Base-by-base conservation (phyloP, 2,888 invertebrate species). In the Meteorus colon region DNA sequence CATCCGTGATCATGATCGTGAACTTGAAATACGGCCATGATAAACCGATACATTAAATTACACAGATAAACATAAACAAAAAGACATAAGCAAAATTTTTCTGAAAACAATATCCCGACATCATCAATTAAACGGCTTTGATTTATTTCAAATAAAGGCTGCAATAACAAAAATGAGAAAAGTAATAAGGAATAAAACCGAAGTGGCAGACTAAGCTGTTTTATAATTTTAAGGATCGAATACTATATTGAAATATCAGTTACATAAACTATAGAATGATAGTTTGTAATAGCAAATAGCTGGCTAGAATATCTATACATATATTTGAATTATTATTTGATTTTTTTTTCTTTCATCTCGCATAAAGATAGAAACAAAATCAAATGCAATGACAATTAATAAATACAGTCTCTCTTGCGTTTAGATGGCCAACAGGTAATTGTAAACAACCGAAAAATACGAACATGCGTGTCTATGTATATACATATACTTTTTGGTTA, bases 201-300 rank as follows among this genome's bases (percentile, higher is more conserved):
- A 55, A 55, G 55, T n/a, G 81, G 84, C 84, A 86, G 85, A 85
- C 85, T 83, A 85, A 85, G 84, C 84, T 85, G 85, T 87, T 86
- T 86, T 85, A 84, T 85, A 86, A 85, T 86, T 85, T 84, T 86
- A 86, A 84, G 85, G 24, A 84, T 81, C 84, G 82, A 84, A 82
- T 83, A 82, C 83, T 84, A 86, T 85, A 84, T 81, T 78, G 77
- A 79, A 84, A 85, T 86, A 86, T 86, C 84, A 84, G 84, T 85
- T 86, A 75, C 65, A 59, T 82, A 81, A 80, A 84, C 78, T 74
- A 77, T 79, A 84, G 84, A 84, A 70, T 82, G 81, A 82, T 87
- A 87, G 86, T 86, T 87, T 86, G 80, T 87, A 86, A 87, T 81
- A 81, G 84, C 80, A 79, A 82, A 82, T 87, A 87, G 86, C 81